Conservation (phyloP, 2,113 vertebrate genomes). For the Engystomops pustulosus region DNA sequence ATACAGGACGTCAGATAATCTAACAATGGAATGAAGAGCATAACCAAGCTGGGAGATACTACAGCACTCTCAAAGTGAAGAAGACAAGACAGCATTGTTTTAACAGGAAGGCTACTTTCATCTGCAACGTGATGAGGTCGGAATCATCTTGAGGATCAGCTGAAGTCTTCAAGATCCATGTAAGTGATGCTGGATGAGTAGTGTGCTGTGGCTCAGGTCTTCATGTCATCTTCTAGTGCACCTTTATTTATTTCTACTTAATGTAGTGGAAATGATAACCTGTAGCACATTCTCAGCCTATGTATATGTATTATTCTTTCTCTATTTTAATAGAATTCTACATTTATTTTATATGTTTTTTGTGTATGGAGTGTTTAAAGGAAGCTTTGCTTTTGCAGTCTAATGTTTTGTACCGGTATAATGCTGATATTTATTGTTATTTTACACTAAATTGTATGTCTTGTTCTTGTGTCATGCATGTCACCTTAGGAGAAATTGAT, state of each 20-base stretch:
- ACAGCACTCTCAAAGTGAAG: conserved; percentile 44
- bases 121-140: conserved; percentile 27
- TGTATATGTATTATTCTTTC: neutral
- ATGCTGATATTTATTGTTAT: neutral
- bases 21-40: conserved; percentile 41
- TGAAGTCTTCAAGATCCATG: conserved; percentile 42
- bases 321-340: neutral
- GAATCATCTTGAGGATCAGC: conserved; percentile 45
- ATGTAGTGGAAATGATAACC: neutral
- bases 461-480: neutral
- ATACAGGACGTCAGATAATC: conserved; percentile 37
- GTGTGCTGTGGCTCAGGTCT: neutral
- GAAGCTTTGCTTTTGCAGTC: neutral
- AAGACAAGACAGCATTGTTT: conserved; percentile 51
- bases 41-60: conserved; percentile 28
- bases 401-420: too few relatives aligned
- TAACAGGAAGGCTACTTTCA: conserved; percentile 50
- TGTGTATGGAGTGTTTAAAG: neutral
- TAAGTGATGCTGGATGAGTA: conserved; percentile 29
- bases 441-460: neutral
- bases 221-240: neutral
- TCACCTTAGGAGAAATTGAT: conserved; percentile 25
- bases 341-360: neutral
- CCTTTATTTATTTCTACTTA: neutral
- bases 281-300: neutral